These are phyloP conservation scores for Andrena trimmerana DNA, from an alignment of 2,888 invertebrate genomes.

Conservation along the genomic window DNA sequence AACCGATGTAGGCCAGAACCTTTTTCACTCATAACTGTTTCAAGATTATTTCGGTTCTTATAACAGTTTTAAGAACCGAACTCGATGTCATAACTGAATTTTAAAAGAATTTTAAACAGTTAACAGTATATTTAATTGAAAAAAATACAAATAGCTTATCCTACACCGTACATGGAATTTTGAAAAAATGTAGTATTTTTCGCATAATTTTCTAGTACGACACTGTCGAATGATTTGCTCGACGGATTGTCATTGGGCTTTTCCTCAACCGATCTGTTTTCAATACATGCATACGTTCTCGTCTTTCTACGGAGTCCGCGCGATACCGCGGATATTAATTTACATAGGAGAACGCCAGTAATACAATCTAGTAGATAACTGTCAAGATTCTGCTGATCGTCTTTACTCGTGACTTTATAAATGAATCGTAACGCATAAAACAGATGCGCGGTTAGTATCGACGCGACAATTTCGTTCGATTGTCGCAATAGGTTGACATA, in stretches of 20 bases:
- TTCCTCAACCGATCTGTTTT: not conserved
- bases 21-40: no score
- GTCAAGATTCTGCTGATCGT: constrained; percentile 40
- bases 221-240: not conserved
- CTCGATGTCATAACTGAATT: no score
- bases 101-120: no score
- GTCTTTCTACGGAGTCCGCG: constrained; percentile 5
- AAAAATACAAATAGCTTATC: no score
- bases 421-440: constrained; percentile 18
- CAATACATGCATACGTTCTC: not conserved
- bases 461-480: constrained; percentile 10
- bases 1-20: no score
- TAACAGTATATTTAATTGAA: no score
- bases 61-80: no score
- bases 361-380: constrained; percentile 43
- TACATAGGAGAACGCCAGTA: constrained; percentile 38
- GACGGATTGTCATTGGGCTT: no score
- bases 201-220: no score
- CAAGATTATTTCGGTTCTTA: no score
- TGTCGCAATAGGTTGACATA: not conserved
- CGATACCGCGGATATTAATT: constrained; percentile 37
- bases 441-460: not conserved
- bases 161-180: no score
- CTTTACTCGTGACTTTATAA: constrained; percentile 34
- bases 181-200: no score